phyloP scores from a whole-genome alignment of 2,888 invertebrate genomes.

The Lycophotia porphyrea region DNA sequence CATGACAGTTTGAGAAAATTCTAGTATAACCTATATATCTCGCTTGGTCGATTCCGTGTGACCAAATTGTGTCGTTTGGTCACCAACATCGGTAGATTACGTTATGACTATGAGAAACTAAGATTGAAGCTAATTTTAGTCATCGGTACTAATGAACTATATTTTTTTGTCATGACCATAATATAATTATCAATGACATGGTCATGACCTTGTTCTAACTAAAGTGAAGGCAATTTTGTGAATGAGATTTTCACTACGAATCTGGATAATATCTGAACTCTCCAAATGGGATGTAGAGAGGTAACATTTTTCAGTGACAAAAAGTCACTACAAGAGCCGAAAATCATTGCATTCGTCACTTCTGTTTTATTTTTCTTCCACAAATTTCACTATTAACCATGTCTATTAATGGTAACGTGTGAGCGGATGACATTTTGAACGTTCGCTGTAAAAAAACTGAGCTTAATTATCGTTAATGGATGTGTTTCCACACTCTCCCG shows the following conservation, averaged over 20 bases:
- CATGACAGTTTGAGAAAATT: slow-evolving; percentile 24
- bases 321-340: background rate
- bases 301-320: background rate
- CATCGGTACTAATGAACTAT: no score
- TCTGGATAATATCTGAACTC: background rate
- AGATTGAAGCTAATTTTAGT: background rate
- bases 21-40: no score
- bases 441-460: slow-evolving; percentile 61
- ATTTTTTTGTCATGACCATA: no score
- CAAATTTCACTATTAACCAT: slow-evolving; percentile 46
- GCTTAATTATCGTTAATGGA: slow-evolving; percentile 71
- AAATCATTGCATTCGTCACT: background rate
- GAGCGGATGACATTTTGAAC: slow-evolving; percentile 61
- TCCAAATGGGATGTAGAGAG: background rate
- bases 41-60: background rate
- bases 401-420: slow-evolving; percentile 58
- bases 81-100: background rate
- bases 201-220: background rate
- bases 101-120: background rate
- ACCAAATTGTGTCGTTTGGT: slow-evolving; percentile 10
- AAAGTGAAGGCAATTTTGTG: background rate
- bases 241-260: background rate
- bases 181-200: background rate
- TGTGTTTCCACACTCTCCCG: slow-evolving; percentile 70
- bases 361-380: slow-evolving; percentile 16